phyloP scores from a whole-genome alignment of 2,797 vertebrate species.

The Poeciliopsis infans region DNA sequence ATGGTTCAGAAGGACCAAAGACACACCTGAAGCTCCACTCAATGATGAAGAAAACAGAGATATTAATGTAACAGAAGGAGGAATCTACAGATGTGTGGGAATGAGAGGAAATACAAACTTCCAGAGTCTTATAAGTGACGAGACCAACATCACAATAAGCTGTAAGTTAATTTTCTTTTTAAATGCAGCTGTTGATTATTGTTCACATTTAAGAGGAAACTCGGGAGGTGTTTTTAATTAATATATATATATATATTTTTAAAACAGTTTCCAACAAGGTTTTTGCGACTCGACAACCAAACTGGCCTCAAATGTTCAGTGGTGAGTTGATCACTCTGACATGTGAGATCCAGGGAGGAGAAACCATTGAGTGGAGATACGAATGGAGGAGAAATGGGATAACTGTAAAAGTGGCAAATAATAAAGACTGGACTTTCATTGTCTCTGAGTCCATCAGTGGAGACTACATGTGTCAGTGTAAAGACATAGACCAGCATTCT shows the following conservation, averaged over 20 bases:
- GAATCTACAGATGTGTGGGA: background rate
- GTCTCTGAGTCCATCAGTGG: background rate
- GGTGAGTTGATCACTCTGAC: no score
- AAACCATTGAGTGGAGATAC: background rate
- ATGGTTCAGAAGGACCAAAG: background rate
- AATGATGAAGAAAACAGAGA: background rate
- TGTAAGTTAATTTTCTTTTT: background rate
- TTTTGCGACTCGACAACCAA: background rate
- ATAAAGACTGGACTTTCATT: background rate
- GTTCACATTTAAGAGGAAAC: no score
- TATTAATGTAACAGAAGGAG: background rate
- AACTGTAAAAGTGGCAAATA: background rate
- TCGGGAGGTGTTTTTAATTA: no score
- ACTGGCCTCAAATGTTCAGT: fast-evolving
- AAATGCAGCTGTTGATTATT: no score
- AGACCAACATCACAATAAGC: background rate
- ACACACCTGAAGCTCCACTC: fast-evolving
- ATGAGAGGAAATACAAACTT: background rate
- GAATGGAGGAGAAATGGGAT: background rate
- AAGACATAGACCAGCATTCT: background rate
- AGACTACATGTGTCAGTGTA: background rate
- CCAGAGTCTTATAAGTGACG: background rate
- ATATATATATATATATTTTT: no score
- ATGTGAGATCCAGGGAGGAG: background rate
- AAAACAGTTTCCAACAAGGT: background rate